Conservation (phyloP, 2,888 invertebrate genomes). For the Chymomyza amoena region DNA sequence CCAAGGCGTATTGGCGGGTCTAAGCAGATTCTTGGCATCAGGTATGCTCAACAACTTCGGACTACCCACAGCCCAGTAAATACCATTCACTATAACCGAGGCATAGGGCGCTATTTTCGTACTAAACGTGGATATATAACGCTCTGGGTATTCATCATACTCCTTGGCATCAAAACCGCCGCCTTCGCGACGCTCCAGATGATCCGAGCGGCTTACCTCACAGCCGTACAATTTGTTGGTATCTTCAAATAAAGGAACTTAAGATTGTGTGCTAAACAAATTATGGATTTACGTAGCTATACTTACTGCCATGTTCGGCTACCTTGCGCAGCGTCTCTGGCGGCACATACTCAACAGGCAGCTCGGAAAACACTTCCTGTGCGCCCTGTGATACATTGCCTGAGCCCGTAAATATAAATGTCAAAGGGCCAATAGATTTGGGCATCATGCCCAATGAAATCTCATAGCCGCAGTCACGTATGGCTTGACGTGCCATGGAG, state of each 20-base stretch:
- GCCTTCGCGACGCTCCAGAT: constrained; percentile 94
- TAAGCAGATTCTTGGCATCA: constrained; percentile 95
- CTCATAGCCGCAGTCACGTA: constrained; percentile 99
- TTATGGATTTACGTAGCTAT: neutral
- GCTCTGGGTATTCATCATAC: constrained; percentile 94
- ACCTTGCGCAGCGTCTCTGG: constrained; percentile 97
- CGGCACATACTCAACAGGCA: constrained; percentile 98
- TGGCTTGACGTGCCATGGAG: constrained; percentile 97
- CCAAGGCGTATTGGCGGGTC: constrained; percentile 95
- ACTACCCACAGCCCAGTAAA: constrained; percentile 98
- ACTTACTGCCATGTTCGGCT: constrained; percentile 95
- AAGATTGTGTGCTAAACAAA: neutral
- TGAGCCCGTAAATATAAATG: constrained; percentile 98
- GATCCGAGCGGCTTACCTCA: constrained; percentile 95
- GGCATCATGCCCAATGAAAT: constrained; percentile 98
- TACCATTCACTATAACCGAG: constrained; percentile 97
- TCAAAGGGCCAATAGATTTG: constrained; percentile 96
- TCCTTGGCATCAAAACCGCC: constrained; percentile 93
- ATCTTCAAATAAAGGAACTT: constrained; percentile 80
- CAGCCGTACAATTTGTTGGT: constrained; percentile 97
- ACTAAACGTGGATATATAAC: constrained; percentile 96
- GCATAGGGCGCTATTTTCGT: constrained; percentile 98
- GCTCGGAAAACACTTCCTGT: constrained; percentile 95
- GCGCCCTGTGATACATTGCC: constrained; percentile 98
- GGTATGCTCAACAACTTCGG: constrained; percentile 98